Percentiles rank a stretch among this genome's conserved stretches.
phyloP scores from a whole-genome alignment of 2,113 vertebrate species.

The Atrichornis clamosus region DNA sequence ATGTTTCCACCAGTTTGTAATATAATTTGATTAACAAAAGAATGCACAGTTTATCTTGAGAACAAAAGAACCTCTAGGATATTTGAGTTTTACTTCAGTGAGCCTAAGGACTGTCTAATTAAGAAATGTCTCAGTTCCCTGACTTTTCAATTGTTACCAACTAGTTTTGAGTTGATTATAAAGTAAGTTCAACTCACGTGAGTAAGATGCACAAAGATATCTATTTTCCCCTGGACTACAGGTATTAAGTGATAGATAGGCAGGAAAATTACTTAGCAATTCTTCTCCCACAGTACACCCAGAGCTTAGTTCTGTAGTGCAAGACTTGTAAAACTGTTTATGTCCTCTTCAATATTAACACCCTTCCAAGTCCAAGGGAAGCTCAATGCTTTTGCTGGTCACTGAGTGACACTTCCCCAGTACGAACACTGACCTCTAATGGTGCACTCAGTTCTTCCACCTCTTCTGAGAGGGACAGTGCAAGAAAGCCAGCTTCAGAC shows the following conservation, averaged over 20 bases:
- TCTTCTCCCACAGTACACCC: background rate
- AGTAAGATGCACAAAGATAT: background rate
- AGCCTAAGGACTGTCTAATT: background rate
- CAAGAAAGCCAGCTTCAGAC: background rate
- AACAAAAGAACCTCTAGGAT: background rate
- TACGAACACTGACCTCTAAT: background rate
- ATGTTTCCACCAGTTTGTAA: background rate
- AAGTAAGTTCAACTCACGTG: background rate
- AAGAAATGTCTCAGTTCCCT: background rate
- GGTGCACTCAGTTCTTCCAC: background rate
- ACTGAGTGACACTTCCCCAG: background rate
- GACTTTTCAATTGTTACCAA: background rate
- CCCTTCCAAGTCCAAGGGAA: background rate
- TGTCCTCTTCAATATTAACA: background rate
- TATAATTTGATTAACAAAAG: background rate
- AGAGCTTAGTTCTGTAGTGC: background rate
- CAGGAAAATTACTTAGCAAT: background rate
- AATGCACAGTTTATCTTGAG: background rate
- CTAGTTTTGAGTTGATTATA: background rate
- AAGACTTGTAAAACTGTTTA: background rate
- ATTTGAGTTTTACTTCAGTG: conserved; percentile 1
- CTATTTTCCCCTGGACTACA: background rate
- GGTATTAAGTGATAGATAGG: background rate
- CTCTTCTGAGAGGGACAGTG: accelerated
- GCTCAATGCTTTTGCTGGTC: background rate